phyloP scores from a whole-genome alignment of 1,140 invertebrate species.

The Camponotus pennsylvanicus region DNA sequence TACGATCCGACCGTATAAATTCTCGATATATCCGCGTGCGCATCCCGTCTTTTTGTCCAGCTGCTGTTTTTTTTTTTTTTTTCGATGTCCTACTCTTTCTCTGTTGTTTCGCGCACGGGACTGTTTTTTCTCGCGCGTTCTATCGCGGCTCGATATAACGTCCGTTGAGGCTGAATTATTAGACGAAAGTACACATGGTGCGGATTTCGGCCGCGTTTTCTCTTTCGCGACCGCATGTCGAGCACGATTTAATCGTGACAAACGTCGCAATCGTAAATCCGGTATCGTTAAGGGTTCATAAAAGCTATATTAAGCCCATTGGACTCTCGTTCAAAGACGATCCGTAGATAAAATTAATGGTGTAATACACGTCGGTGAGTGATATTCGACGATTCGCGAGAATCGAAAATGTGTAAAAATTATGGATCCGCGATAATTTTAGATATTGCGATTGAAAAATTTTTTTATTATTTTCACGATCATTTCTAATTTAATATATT shows the following conservation, averaged over 20 bases:
- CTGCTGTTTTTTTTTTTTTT: background rate
- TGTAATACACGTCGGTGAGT: slow-evolving; percentile 1
- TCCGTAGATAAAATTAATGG: slow-evolving; percentile 29
- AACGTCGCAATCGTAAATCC: slow-evolving; percentile 42
- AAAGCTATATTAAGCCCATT: slow-evolving; percentile 28
- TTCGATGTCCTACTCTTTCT: background rate
- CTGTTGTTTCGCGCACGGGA: background rate
- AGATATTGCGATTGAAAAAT: background rate
- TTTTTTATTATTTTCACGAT: background rate
- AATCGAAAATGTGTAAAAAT: background rate
- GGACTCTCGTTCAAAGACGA: slow-evolving; percentile 19
- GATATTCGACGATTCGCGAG: background rate
- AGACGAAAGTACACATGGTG: slow-evolving; percentile 41
- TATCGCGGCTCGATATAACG: slow-evolving; percentile 9
- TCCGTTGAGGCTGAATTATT: slow-evolving; percentile 40
- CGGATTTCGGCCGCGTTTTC: slow-evolving; percentile 37
- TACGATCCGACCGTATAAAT: slow-evolving; percentile 22
- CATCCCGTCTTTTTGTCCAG: background rate
- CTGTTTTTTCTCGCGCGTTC: background rate
- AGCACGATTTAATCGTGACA: slow-evolving; percentile 47
- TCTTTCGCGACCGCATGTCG: slow-evolving; percentile 2
- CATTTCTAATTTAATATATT: background rate
- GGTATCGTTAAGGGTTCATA: slow-evolving; percentile 42
- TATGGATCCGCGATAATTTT: too few species aligned
- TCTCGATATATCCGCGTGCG: slow-evolving; percentile 17